phyloP scores from a whole-genome alignment of 2,888 invertebrate genomes.

The Mycogona germanica region DNA sequence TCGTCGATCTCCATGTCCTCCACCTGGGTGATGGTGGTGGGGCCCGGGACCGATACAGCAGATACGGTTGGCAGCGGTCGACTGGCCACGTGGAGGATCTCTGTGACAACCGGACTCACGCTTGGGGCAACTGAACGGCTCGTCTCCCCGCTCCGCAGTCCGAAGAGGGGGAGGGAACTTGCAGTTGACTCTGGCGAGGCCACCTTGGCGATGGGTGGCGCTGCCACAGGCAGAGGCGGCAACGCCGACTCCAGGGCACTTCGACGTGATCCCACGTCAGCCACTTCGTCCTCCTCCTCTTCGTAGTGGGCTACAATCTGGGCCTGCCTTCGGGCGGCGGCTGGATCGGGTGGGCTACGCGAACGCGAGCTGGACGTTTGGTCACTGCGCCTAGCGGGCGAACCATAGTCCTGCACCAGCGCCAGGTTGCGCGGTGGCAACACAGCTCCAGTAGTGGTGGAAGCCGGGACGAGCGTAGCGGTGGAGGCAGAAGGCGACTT shows the following conservation, averaged over 20 bases:
- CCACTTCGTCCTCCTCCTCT: constrained; percentile 8
- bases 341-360: constrained; percentile 2
- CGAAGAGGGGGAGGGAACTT: not conserved
- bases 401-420: constrained; percentile 14
- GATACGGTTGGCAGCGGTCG: not conserved
- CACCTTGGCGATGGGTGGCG: not conserved
- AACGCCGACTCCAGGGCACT: not conserved
- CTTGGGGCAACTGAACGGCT: not conserved
- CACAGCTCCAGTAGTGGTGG: not conserved
- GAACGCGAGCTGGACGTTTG: not conserved
- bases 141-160: too few species aligned
- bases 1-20: constrained; percentile 12
- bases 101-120: not conserved
- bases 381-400: constrained; percentile 12
- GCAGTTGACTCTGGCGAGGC: not conserved
- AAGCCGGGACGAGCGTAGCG: not conserved
- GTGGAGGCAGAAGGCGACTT: not conserved
- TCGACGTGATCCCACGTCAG: not conserved
- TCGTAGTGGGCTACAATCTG: constrained; percentile 4
- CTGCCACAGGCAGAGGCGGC: not conserved
- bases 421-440: constrained; percentile 2
- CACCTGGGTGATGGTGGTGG: not conserved
- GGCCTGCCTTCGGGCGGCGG: constrained; percentile 2
- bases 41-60: not conserved
- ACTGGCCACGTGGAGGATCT: not conserved